Evolutionary conservation across 2,888 invertebrate genomes (phyloP).

Genomic region (Chironomus tentans): DNA sequence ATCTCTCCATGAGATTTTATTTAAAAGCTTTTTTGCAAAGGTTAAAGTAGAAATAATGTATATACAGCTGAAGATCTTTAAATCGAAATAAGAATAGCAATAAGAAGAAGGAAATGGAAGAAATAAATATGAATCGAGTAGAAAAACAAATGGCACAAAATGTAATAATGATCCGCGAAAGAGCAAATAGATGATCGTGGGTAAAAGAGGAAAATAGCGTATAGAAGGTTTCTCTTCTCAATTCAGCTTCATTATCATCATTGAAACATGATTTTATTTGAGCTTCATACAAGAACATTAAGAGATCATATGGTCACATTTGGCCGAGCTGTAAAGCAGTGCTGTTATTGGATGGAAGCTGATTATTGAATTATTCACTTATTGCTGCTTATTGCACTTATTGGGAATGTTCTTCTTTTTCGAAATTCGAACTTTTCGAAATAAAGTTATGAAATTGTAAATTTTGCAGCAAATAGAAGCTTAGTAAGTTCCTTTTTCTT

Average conservation of each 20-base stretch:
- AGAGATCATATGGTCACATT: not conserved
- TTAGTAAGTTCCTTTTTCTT: too few relatives aligned
- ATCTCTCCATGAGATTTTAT: slow-evolving; percentile 22
- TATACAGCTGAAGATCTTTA: too few relatives aligned
- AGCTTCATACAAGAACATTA: not conserved
- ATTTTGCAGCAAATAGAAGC: too few relatives aligned
- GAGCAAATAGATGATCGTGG: slow-evolving; percentile 8
- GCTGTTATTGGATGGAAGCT: not conserved
- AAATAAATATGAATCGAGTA: not conserved
- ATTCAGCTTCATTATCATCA: too few relatives aligned
- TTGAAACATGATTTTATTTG: too few relatives aligned
- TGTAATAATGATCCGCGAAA: slow-evolving; percentile 9
- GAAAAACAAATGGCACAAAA: slow-evolving; percentile 5
- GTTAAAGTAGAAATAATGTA: slow-evolving; percentile 9
- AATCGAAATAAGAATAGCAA: not conserved
- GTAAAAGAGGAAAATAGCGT: not conserved
- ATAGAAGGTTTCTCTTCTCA: too few relatives aligned
- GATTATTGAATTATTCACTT: too few relatives aligned
- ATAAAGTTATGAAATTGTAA: too few relatives aligned
- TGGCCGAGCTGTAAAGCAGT: not conserved
- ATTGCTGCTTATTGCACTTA: too few relatives aligned
- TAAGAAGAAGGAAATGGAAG: slow-evolving; percentile 1
- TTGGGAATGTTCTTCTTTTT: too few relatives aligned
- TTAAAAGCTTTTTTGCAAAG: not conserved
- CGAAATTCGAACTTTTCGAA: too few relatives aligned